Percentiles rank a stretch among this genome's conserved stretches.
phyloP scores from a whole-genome alignment of 2,797 vertebrate species.

The Pelodytes ibericus region DNA sequence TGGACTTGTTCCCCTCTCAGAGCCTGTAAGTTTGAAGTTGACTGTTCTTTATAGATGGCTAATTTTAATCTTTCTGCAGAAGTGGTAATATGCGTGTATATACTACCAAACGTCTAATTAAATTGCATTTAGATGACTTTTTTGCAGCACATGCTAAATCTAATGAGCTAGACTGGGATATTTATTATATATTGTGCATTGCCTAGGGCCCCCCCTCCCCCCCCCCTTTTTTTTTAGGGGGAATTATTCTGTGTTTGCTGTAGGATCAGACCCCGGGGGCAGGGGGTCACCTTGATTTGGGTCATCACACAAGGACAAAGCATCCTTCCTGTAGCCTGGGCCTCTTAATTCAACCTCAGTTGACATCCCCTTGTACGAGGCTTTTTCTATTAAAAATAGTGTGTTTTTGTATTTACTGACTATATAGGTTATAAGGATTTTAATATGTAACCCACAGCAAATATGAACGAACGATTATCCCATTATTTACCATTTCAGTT shows the following conservation, averaged over 20 bases:
- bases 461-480: no score
- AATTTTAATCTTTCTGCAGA: no score
- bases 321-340: not conserved
- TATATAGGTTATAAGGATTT: no score
- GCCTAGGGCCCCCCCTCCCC: no score
- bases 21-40: slow-evolving; percentile 19
- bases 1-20: not conserved
- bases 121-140: not conserved
- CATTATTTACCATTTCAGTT: no score
- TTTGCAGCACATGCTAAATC: not conserved
- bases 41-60: no score
- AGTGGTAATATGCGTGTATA: no score
- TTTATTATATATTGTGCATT: no score
- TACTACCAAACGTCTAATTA: not conserved
- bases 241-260: not conserved
- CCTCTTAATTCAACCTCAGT: not conserved
- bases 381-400: not conserved
- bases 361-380: not conserved
- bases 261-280: no score
- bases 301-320: slow-evolving; percentile 12
- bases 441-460: no score
- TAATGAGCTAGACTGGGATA: not conserved
- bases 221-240: no score
- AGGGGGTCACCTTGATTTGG: slow-evolving; percentile 1
- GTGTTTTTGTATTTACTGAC: no score